Base-by-base conservation (phyloP, 2,113 vertebrate genomes). In the Rhabdornis inornatus region DNA sequence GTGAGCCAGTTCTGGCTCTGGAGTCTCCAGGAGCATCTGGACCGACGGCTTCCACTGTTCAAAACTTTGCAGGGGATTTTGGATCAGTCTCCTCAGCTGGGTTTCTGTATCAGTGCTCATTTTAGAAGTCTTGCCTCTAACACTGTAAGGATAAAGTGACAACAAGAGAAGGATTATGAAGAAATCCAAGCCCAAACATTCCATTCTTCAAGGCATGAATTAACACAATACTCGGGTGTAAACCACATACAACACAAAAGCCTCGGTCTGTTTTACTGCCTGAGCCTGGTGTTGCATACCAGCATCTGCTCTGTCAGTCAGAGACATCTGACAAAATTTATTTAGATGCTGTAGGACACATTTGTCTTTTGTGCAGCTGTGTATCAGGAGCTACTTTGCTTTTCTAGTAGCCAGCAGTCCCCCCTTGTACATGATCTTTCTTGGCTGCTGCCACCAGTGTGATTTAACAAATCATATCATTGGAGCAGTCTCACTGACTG, bases 51-150 rank as follows among this genome's bases (percentile, higher is more conserved):
- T 98, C 99, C 99, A 99, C 76, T 98, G 98, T 33, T 97, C 95
- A 94, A 98, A 99, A 49, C 97, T 97, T 60, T 97, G 97, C 69
- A 99, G 92, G 0, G 98, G 98, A 52, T 98, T 97, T 95, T 98
- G 99, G 65, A 98, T 97, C 20, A 97, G 31, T 94, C 95, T 98
- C 86, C 97, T 98, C 60, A 99, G 98, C 7, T 98, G 95, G 0
- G 78, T 71, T 92, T 98, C 98, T 0, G 97, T 90, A 30, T 98
- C 98, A 0, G 95, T 97, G 69, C 97, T 98, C 89, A 99, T 98
- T 91, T 98, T 97, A 44, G 96, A 93, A 4, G 95, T 97, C 96
- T 97, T 97, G 40, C 97, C 97, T 93, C 98, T 99, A 95, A 99
- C 96, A 75, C 99, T 99, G 97, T 17, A 27, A 83, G 87, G 72